Conservation (phyloP, 23 tunicate species). For the Trididemnum nubilum region DNA sequence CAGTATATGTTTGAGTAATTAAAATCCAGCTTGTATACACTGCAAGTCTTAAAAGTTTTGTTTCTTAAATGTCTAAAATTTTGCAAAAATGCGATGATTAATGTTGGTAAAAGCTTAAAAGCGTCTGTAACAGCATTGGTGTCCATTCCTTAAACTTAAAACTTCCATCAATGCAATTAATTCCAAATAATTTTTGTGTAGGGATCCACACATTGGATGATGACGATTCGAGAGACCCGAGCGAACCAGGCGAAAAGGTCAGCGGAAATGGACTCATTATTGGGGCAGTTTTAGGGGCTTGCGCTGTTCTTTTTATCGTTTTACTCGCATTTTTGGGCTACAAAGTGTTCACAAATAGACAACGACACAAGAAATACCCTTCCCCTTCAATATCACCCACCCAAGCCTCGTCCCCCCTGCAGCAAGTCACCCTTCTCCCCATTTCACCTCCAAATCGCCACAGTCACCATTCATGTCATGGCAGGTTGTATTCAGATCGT, state of each 20-base stretch:
- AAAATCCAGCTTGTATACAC: too few species aligned
- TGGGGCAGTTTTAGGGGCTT: slow-evolving; percentile 86
- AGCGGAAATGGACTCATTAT: slow-evolving; percentile 70
- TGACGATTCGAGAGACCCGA: not conserved
- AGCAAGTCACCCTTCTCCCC: slow-evolving; percentile 89
- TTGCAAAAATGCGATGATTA: too few species aligned
- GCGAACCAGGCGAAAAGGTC: not conserved
- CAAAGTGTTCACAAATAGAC: slow-evolving; percentile 77
- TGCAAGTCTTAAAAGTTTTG: too few species aligned
- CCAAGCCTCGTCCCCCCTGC: slow-evolving; percentile 58
- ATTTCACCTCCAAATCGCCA: slow-evolving; percentile 38
- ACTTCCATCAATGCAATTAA: too few species aligned
- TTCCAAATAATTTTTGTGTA: too few species aligned
- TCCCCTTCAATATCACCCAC: slow-evolving; percentile 78
- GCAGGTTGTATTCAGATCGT: slow-evolving; percentile 41
- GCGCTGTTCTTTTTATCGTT: slow-evolving; percentile 84
- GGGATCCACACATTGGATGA: not conserved
- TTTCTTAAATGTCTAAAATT: too few species aligned
- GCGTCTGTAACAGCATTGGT: too few species aligned
- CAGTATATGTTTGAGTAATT: too few species aligned
- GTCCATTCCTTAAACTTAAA: too few species aligned
- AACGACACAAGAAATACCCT: slow-evolving; percentile 86
- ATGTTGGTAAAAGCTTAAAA: too few species aligned
- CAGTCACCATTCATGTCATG: slow-evolving; percentile 7
- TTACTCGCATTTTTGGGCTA: slow-evolving; percentile 73